These are phyloP conservation scores for Sminthurides aquaticus DNA, from an alignment of 2,888 invertebrate species.

Conservation along the genomic window DNA sequence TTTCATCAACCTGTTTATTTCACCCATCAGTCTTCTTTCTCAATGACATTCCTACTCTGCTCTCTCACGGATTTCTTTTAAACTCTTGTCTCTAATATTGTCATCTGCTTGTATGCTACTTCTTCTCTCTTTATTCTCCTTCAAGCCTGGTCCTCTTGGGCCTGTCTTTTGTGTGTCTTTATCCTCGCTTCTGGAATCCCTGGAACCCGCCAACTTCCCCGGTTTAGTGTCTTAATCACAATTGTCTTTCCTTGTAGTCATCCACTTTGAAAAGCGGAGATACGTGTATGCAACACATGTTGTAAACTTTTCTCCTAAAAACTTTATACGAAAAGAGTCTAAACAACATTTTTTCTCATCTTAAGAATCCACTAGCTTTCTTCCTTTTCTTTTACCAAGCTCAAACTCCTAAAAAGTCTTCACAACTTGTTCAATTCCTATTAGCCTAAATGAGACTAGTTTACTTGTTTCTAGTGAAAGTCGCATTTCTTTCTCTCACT, in stretches of 20 bases:
- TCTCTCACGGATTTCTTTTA: neutral
- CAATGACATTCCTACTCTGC: neutral
- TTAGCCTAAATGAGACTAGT: neutral
- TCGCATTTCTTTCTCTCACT: too few species aligned
- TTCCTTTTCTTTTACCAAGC: neutral
- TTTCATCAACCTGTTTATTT: slow-evolving; percentile 17
- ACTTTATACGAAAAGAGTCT: too few species aligned
- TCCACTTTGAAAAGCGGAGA: too few species aligned
- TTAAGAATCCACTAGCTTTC: neutral
- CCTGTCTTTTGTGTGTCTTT: too few species aligned
- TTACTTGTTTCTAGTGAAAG: neutral
- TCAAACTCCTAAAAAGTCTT: neutral
- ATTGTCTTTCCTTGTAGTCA: neutral
- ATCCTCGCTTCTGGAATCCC: too few species aligned
- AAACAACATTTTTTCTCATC: neutral
- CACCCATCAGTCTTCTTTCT: neutral
- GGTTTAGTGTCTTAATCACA: neutral
- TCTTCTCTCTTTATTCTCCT: neutral
- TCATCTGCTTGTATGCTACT: too few species aligned
- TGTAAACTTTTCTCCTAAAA: neutral
- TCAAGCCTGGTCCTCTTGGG: too few species aligned
- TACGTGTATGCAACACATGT: neutral
- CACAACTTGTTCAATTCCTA: neutral
- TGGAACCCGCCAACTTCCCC: too few species aligned
- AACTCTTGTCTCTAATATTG: neutral